phyloP scores from a whole-genome alignment of 2,888 invertebrate species.

The Tetragonisca angustula region DNA sequence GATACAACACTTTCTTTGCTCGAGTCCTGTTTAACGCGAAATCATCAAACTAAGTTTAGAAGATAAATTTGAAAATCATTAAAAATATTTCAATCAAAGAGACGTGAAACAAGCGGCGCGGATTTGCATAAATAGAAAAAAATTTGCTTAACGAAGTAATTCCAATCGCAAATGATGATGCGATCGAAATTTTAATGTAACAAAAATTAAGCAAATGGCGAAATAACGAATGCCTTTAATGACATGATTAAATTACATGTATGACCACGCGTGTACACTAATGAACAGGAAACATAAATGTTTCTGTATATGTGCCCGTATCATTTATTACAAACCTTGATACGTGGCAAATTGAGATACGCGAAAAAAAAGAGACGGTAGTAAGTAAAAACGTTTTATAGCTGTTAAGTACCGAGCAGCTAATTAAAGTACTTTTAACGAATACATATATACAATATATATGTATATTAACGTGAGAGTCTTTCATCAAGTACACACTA shows the following conservation, averaged over 20 bases:
- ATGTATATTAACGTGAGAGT: slow-evolving; percentile 46
- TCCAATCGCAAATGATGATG: not conserved
- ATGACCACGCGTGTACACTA: not conserved
- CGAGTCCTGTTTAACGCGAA: not conserved
- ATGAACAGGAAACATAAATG: slow-evolving; percentile 22
- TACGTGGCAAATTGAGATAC: not conserved
- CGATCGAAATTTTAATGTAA: not conserved
- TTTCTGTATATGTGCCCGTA: not conserved
- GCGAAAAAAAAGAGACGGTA: slow-evolving; percentile 12
- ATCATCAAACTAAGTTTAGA: not conserved
- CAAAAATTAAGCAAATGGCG: not conserved
- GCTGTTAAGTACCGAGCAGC: slow-evolving; percentile 33
- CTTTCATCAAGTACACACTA: slow-evolving; percentile 2
- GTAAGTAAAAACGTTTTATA: slow-evolving; percentile 44
- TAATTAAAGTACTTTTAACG: slow-evolving; percentile 46
- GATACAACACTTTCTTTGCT: not conserved
- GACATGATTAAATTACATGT: slow-evolving; percentile 8
- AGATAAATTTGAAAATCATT: not conserved
- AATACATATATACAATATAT: not conserved
- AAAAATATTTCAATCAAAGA: not conserved
- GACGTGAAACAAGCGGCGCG: not conserved
- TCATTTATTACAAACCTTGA: not conserved
- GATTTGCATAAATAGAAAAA: not conserved
- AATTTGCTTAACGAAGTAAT: not conserved
- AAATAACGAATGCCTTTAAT: not conserved